Evolutionary conservation across 2,113 vertebrate genomes (phyloP).

Genomic region (Gnathonemus echidnorhynchus): DNA sequence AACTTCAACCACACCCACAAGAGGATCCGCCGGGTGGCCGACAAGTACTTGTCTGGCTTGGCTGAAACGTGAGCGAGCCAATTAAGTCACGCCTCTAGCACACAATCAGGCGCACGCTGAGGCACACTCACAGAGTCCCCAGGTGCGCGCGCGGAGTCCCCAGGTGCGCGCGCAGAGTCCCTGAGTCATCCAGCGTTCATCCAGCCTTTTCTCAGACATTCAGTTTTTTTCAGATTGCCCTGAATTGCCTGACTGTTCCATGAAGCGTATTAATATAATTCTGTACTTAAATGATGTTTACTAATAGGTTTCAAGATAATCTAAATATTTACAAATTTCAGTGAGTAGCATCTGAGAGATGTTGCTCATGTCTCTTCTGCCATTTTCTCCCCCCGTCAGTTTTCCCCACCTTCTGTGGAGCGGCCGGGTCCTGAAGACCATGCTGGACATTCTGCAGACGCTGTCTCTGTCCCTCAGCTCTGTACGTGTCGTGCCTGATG

Average conservation of each 20-base stretch:
- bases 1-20: slow-evolving; percentile 98
- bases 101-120: background rate
- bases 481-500: slow-evolving; percentile 58
- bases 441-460: slow-evolving; percentile 94
- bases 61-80: slow-evolving; percentile 78
- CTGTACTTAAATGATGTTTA: background rate
- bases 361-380: background rate
- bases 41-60: slow-evolving; percentile 92
- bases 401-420: slow-evolving; percentile 96
- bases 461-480: slow-evolving; percentile 88
- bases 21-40: slow-evolving; percentile 88
- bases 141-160: too few relatives aligned
- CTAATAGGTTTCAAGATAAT: background rate
- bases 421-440: slow-evolving; percentile 89
- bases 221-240: background rate
- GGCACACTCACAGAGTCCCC: background rate
- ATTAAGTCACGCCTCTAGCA: background rate
- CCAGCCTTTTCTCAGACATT: background rate
- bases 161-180: too few relatives aligned
- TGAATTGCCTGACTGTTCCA: background rate
- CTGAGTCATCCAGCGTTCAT: background rate
- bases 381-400: slow-evolving; percentile 44
- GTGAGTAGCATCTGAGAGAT: background rate
- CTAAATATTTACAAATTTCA: background rate
- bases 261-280: background rate